Conservation (phyloP, 2,113 vertebrate genomes). For the Pampusana beccarii region DNA sequence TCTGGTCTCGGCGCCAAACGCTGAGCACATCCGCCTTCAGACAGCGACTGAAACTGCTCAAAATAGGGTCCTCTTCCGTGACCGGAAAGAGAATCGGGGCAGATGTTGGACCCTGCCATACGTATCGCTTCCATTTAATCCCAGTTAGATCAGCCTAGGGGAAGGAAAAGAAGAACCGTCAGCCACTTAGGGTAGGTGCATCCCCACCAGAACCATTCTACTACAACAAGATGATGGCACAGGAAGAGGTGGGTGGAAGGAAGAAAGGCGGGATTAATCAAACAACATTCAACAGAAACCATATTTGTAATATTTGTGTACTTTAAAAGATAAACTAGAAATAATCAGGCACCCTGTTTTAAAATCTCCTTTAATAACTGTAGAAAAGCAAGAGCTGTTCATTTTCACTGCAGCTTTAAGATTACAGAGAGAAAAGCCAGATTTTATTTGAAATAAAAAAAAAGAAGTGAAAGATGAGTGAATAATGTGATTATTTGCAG, state of each 20-base stretch:
- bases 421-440: not conserved
- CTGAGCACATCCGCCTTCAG: slow-evolving; percentile 95
- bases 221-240: not conserved
- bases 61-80: slow-evolving; percentile 97
- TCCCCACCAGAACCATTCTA: not conserved
- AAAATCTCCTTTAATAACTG: not conserved
- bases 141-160: slow-evolving; percentile 93
- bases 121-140: slow-evolving; percentile 98
- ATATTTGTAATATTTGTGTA: rapidly evolving
- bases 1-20: slow-evolving; percentile 93
- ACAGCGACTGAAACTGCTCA: slow-evolving; percentile 97
- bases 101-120: slow-evolving; percentile 95
- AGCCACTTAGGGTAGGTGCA: not conserved
- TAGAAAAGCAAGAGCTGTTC: not conserved
- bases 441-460: not conserved
- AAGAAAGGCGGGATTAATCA: not conserved
- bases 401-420: not conserved
- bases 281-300: not conserved
- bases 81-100: slow-evolving; percentile 97
- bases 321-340: not conserved
- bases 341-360: not conserved
- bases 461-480: not conserved
- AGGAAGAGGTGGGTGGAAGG: not conserved
- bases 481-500: not conserved
- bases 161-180: not conserved